phyloP scores from a whole-genome alignment of 2,888 invertebrate genomes.

The Tipula confusa region DNA sequence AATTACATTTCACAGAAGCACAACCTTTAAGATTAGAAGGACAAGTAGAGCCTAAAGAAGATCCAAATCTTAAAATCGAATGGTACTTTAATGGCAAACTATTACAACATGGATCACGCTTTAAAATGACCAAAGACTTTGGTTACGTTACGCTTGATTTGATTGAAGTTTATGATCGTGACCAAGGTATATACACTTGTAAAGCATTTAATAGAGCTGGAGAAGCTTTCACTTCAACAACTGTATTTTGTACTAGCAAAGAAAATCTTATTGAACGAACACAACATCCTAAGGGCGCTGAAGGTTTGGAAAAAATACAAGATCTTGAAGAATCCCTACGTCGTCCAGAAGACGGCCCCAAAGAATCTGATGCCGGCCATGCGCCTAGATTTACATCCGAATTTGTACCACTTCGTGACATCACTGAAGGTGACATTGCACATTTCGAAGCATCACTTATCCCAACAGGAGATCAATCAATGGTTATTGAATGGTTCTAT shows the following conservation, averaged over 20 bases:
- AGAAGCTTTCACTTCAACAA: conserved; percentile 88
- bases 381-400: conserved; percentile 85
- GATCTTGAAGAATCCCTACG: conserved; percentile 82
- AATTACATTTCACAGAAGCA: conserved; percentile 75
- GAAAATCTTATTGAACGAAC: conserved; percentile 80
- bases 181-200: conserved; percentile 90
- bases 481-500: conserved; percentile 95
- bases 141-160: conserved; percentile 94
- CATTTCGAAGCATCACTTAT: conserved; percentile 96
- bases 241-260: conserved; percentile 77
- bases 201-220: conserved; percentile 84
- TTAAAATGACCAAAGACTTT: conserved; percentile 91
- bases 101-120: conserved; percentile 80
- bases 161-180: conserved; percentile 85
- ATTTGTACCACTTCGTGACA: conserved; percentile 73
- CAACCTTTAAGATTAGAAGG: conserved; percentile 89
- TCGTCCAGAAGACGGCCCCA: conserved; percentile 61
- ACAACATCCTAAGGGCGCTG: conserved; percentile 92
- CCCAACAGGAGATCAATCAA: conserved; percentile 88
- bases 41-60: conserved; percentile 89
- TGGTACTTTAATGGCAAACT: conserved; percentile 93
- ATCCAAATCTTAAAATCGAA: conserved; percentile 84
- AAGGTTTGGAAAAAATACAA: conserved; percentile 86
- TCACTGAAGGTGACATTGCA: conserved; percentile 93
- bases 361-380: conserved; percentile 73